A percentile compares a stretch with the other conserved stretches of the same genome.
These are phyloP conservation scores for Drosophila bipectinata DNA, from an alignment of 1,140 invertebrate species.

Conservation along the genomic window DNA sequence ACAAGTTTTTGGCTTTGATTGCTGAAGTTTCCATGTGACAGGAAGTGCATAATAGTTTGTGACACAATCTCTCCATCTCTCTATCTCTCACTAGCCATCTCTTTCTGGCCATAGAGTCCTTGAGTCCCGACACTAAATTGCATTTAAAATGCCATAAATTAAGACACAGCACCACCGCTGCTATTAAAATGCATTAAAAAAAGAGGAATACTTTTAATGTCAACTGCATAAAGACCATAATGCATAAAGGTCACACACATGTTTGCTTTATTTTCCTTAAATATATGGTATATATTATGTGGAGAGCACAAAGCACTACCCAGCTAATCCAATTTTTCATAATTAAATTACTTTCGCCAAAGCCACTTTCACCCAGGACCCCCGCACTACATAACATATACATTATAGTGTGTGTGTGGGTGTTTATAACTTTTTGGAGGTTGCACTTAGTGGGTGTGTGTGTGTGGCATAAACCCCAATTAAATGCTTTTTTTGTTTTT, in stretches of 20 bases:
- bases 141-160: conserved; percentile 80
- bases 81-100: background rate
- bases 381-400: no score
- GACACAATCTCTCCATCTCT: conserved; percentile 14
- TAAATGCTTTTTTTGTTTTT: conserved; percentile 24
- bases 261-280: background rate
- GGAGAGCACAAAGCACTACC: conserved; percentile 15
- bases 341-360: conserved; percentile 71
- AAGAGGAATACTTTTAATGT: conserved; percentile 57
- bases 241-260: background rate
- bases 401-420: no score
- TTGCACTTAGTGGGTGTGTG: conserved; percentile 40
- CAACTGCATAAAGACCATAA: conserved; percentile 3
- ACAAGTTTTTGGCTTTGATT: conserved; percentile 38
- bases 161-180: conserved; percentile 53
- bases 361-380: conserved; percentile 52
- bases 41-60: conserved; percentile 39
- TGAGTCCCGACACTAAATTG: conserved; percentile 61
- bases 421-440: conserved; percentile 44
- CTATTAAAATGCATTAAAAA: conserved; percentile 75
- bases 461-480: conserved; percentile 55
- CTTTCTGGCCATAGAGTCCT: background rate
- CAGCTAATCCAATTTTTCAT: conserved; percentile 74
- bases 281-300: conserved; percentile 16
- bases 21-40: conserved; percentile 46